Base-by-base conservation (phyloP, 1,140 invertebrate species). In the Microvelia longipes region DNA sequence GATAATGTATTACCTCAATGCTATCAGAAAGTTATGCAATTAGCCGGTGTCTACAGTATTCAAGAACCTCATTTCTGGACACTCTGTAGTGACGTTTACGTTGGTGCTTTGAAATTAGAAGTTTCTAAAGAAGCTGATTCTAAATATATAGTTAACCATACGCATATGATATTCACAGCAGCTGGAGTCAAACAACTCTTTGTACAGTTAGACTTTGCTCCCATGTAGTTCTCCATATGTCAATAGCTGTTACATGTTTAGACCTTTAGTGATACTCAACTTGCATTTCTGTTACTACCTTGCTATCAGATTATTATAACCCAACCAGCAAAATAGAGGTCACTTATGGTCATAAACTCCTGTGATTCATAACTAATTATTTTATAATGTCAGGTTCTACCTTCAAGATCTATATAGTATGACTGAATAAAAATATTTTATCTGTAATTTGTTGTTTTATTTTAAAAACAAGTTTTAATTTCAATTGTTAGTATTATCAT, bases 31-130 rank as follows among this genome's bases (percentile, higher is more conserved):
- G 92, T 97, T 11, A 74, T 74, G 71, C 91, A 94, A 71, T 79
- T 98, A 29, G 90, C 94, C 25, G 93, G 93, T 15, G 93, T 96
- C 1, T 90, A 92, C 76, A 90, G 90, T 70, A 91, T 96, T 0
- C 93, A 96, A 78, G 94, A 98, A 75, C 93, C 93, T 1, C 94
- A 97, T 77, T 98, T 98, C 78, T 98, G 95, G 95, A 98, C 95
- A 0, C 81, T 98, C 29, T 97, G 94, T 78, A 94, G 92, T 76
- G 92, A 96, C 71, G 86, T 92, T 15, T 96, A 90, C 80, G 88
- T 97, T 1, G 96, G 95, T 71, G 91, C 90, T 73, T 78, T 98
- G 19, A 98, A 98, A 81, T 78, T 98, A 30, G 95, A 98, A 82
- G 94, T 98, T 1, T 88, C 92, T 0, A 86, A 87, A 75, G 89